These are phyloP conservation scores for Acrocyrtus sp. DNA, from an alignment of 2,888 invertebrate species.

Conservation along the genomic window DNA sequence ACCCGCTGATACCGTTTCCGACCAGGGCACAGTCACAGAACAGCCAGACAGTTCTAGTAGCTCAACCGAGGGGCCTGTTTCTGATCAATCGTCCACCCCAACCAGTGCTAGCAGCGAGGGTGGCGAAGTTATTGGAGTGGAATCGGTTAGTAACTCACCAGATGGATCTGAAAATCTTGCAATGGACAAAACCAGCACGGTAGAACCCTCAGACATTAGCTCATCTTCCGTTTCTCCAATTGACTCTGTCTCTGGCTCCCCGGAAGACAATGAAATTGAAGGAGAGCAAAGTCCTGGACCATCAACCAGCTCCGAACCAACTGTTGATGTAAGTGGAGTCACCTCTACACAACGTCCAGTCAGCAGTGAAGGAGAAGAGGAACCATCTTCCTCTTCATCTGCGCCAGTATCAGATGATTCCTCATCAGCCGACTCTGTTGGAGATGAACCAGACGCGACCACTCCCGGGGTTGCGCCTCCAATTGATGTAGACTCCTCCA, in stretches of 20 bases:
- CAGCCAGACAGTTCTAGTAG: constrained; percentile 13
- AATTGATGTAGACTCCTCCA: constrained; percentile 49
- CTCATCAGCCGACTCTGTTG: constrained; percentile 10
- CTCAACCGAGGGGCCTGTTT: neutral
- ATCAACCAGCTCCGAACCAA: constrained; percentile 2
- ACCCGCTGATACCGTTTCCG: no score
- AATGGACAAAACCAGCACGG: constrained; percentile 40
- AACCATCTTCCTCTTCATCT: constrained; percentile 6
- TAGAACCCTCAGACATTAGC: neutral
- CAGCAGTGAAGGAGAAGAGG: no score
- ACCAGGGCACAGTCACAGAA: neutral
- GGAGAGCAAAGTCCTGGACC: constrained; percentile 17
- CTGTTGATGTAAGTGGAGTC: constrained; percentile 5
- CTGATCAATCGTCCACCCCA: constrained; percentile 21
- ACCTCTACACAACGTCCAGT: constrained; percentile 1
- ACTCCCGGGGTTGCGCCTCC: constrained; percentile 50
- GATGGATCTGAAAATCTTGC: constrained; percentile 41
- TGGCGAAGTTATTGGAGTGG: constrained; percentile 32
- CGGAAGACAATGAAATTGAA: constrained; percentile 31
- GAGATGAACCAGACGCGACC: constrained; percentile 33
- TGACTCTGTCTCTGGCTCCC: neutral
- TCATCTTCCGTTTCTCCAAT: constrained; percentile 14
- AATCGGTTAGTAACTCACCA: constrained; percentile 45
- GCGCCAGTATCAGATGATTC: constrained; percentile 2
- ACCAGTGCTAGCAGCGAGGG: constrained; percentile 1